These are phyloP conservation scores for Aricia agestis DNA, from an alignment of 1,140 invertebrate genomes.

Conservation along the genomic window DNA sequence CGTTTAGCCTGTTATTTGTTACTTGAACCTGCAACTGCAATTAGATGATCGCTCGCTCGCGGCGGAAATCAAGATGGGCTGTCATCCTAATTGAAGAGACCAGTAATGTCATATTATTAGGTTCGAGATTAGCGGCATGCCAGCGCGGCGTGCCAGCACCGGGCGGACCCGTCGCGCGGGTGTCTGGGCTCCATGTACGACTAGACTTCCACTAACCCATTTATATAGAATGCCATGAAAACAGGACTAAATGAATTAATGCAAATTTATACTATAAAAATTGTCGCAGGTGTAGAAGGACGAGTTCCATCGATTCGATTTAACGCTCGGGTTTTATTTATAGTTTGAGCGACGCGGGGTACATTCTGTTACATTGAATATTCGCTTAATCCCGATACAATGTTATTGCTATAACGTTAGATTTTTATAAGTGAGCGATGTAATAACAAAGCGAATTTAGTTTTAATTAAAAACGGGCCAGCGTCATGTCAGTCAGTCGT, in stretches of 20 bases:
- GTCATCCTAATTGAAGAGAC: background rate
- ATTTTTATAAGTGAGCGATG: background rate
- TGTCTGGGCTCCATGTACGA: constrained; percentile 9
- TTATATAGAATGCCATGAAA: constrained; percentile 61
- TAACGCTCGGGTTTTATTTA: constrained; percentile 73
- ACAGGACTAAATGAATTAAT: constrained; percentile 75
- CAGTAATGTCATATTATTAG: constrained; percentile 7
- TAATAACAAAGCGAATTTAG: background rate
- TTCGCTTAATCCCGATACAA: background rate
- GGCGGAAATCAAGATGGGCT: background rate
- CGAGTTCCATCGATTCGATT: constrained; percentile 70
- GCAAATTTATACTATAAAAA: constrained; percentile 76
- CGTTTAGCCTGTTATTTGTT: background rate
- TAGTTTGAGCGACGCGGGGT: constrained; percentile 36
- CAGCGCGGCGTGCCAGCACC: constrained; percentile 11
- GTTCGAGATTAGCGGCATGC: constrained; percentile 15
- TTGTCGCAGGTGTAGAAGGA: constrained; percentile 71
- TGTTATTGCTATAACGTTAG: background rate
- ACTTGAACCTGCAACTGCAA: background rate
- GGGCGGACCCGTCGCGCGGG: constrained; percentile 16
- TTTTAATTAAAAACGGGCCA: background rate
- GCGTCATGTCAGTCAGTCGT: background rate
- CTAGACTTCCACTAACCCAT: constrained; percentile 59
- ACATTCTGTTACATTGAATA: background rate
- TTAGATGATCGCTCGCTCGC: background rate